Evolutionary conservation across 2,888 invertebrate genomes (phyloP).

Genomic region (Doris montereyensis): DNA sequence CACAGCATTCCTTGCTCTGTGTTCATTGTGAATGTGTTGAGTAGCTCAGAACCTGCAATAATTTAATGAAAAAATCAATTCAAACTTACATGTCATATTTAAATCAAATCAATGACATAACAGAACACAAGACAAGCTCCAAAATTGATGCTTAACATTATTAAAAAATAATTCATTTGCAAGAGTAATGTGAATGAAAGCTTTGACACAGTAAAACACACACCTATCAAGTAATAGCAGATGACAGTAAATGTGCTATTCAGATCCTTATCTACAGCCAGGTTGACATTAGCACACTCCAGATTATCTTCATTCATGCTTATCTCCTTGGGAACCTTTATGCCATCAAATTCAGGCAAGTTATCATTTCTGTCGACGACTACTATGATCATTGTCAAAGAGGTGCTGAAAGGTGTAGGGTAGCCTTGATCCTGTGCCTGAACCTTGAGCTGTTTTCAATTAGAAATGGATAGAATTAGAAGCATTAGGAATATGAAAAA

Average conservation of each 20-base stretch:
- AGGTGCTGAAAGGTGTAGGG: conserved; percentile 81
- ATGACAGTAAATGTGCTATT: conserved; percentile 81
- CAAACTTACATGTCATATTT: too few relatives aligned
- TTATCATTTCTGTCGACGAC: conserved; percentile 68
- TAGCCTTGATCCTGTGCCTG: conserved; percentile 85
- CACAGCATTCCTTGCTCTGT: conserved; percentile 56
- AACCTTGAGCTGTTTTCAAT: conserved; percentile 74
- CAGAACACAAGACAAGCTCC: too few relatives aligned
- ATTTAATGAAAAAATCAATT: too few relatives aligned
- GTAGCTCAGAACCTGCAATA: conserved; percentile 52
- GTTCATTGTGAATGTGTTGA: conserved; percentile 57
- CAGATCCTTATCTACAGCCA: conserved; percentile 83
- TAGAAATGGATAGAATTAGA: too few relatives aligned
- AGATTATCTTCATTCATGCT: conserved; percentile 51
- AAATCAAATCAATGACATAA: too few relatives aligned
- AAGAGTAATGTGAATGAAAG: not conserved
- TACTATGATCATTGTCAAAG: conserved; percentile 80
- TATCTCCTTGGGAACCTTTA: conserved; percentile 47
- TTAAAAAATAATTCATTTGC: too few relatives aligned
- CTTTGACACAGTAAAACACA: too few relatives aligned
- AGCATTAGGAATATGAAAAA: too few relatives aligned
- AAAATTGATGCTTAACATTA: too few relatives aligned
- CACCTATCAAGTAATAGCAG: conserved; percentile 91
- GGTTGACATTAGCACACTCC: conserved; percentile 48
- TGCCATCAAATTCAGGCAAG: conserved; percentile 62